Evolutionary conservation across 2,888 invertebrate genomes (phyloP).

Genomic region (Lissocephala sabroskyi): DNA sequence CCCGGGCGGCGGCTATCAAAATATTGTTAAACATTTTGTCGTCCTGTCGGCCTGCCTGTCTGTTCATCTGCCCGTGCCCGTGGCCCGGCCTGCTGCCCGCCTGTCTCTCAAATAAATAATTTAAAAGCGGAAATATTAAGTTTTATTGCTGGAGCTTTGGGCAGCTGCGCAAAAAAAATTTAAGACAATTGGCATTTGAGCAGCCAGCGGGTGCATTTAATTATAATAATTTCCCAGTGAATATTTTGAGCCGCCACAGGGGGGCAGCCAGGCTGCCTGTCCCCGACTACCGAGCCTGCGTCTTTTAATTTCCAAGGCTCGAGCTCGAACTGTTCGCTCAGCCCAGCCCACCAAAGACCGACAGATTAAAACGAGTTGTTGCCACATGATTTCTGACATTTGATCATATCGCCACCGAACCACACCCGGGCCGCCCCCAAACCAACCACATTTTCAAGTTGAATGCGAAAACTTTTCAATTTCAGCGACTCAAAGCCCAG

Average conservation of each 20-base stretch:
- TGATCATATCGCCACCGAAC: conserved; percentile 36
- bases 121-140: conserved; percentile 69
- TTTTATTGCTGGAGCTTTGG: conserved; percentile 14
- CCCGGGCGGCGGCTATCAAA: conserved; percentile 51
- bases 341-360: conserved; percentile 14
- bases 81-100: conserved; percentile 10
- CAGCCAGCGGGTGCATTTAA: conserved; percentile 53
- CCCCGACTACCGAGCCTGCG: too few species aligned
- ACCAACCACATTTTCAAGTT: conserved; percentile 27
- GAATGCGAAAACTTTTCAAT: conserved; percentile 56
- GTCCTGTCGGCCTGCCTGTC: too few species aligned
- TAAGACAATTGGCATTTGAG: conserved; percentile 55
- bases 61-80: background rate
- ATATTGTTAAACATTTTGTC: conserved; percentile 59
- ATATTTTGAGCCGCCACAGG: conserved; percentile 8
- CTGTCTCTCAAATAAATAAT: conserved; percentile 53
- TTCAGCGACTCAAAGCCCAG: conserved; percentile 49
- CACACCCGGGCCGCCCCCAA: background rate
- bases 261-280: too few species aligned
- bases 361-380: too few species aligned
- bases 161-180: conserved; percentile 32
- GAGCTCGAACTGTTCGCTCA: conserved; percentile 7
- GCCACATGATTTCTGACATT: conserved; percentile 27
- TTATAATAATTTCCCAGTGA: conserved; percentile 52
- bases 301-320: too few species aligned